Evolutionary conservation across 1,140 invertebrate species (phyloP).

Genomic region (Papilio machaon): DNA sequence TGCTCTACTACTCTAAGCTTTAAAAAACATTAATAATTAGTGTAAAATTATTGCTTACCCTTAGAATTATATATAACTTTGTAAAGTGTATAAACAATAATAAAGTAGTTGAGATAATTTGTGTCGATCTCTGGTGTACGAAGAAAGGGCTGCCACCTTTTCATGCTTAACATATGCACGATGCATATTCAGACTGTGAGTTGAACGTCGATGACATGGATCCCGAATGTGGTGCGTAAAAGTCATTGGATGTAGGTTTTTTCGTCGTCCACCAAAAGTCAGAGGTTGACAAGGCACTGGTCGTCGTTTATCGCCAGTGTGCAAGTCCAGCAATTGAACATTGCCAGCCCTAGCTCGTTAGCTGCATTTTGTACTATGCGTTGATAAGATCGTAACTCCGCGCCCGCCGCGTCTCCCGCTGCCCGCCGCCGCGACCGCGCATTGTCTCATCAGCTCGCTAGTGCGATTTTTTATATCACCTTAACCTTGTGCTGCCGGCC

Average conservation of each 20-base stretch:
- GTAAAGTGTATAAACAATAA: no score
- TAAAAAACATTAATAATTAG: no score
- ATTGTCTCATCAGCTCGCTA: constrained; percentile 41
- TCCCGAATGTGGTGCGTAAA: no score
- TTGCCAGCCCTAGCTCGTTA: background rate
- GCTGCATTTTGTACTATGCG: background rate
- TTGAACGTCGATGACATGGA: no score
- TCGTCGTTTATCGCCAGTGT: no score
- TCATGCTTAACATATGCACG: no score
- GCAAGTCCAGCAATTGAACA: background rate
- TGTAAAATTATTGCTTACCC: no score
- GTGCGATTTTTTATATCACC: constrained; percentile 54
- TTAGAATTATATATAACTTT: no score
- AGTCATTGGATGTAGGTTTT: background rate
- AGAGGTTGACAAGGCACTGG: background rate
- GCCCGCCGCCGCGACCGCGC: background rate
- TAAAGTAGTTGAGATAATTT: no score
- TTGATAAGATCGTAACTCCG: background rate
- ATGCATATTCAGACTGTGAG: no score
- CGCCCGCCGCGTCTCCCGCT: background rate
- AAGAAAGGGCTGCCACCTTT: no score
- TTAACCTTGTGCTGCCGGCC: constrained; percentile 62
- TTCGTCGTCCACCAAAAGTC: background rate
- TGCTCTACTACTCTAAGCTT: background rate
- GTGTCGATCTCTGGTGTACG: no score